phyloP scores from a whole-genome alignment of 2,797 vertebrate genomes.

The Cryptoprocta ferox region DNA sequence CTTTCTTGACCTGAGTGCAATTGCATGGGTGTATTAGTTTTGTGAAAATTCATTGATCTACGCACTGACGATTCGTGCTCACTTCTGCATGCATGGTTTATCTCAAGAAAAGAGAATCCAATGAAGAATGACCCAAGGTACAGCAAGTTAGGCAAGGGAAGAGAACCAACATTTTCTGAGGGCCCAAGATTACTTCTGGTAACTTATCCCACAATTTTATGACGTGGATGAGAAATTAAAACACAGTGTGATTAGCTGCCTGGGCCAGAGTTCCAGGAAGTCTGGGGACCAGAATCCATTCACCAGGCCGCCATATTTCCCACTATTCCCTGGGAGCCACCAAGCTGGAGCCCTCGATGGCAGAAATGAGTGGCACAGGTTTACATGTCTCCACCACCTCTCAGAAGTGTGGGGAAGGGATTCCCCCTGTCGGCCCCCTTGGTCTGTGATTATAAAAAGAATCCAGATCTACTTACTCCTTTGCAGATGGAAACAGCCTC shows the following conservation, averaged over 20 bases:
- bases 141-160: background rate
- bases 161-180: background rate
- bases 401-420: background rate
- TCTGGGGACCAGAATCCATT: background rate
- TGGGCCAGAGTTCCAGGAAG: background rate
- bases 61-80: background rate
- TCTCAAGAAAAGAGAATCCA: background rate
- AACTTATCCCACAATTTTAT: rapidly evolving
- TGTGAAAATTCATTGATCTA: background rate
- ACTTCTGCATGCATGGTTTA: background rate
- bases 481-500: constrained; percentile 99
- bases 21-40: rapidly evolving
- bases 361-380: rapidly evolving
- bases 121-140: background rate
- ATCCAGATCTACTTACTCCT: constrained; percentile 90
- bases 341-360: background rate
- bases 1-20: background rate
- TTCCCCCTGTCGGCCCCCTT: rapidly evolving
- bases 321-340: rapidly evolving
- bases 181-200: rapidly evolving
- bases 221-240: background rate
- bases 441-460: rapidly evolving
- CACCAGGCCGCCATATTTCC: no score
- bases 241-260: rapidly evolving
- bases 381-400: rapidly evolving